Evolutionary conservation across 2,888 invertebrate species (phyloP).

Genomic region (Bellardia bayeri): DNA sequence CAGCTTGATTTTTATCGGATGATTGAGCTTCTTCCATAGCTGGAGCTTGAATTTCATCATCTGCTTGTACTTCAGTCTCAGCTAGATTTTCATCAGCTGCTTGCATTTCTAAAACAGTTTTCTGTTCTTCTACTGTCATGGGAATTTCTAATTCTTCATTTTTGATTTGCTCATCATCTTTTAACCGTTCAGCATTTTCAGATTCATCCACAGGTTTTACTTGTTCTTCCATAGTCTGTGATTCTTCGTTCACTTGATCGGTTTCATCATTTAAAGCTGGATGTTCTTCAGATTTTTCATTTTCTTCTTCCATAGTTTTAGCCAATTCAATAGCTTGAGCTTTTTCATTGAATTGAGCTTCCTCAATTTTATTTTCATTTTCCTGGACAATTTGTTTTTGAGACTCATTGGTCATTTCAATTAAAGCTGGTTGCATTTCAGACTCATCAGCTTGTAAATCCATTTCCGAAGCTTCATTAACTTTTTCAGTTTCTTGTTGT

Average conservation of each 20-base stretch:
- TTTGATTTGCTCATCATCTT: conserved; percentile 11
- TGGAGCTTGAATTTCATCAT: conserved; percentile 10
- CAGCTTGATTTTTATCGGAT: conserved; percentile 9
- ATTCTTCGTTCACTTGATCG: conserved; percentile 10
- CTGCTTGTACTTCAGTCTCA: conserved; percentile 4
- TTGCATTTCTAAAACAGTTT: background rate
- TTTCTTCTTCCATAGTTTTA: conserved; percentile 22
- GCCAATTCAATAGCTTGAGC: background rate
- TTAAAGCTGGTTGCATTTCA: conserved; percentile 22
- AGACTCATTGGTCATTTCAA: conserved; percentile 15
- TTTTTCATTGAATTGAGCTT: conserved; percentile 21
- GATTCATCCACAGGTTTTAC: conserved; percentile 13
- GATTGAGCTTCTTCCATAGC: background rate
- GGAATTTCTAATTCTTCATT: conserved; percentile 31
- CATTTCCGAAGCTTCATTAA: conserved; percentile 1
- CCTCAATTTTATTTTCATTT: conserved; percentile 33
- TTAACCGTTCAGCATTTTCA: background rate
- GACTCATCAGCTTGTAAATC: conserved; percentile 35
- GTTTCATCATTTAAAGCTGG: conserved; percentile 3
- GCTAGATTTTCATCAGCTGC: background rate
- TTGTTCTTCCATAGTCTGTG: background rate
- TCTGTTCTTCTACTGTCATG: background rate
- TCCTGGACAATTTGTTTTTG: conserved; percentile 5
- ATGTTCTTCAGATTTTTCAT: conserved; percentile 16
- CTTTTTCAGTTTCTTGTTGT: conserved; percentile 13